phyloP scores from a whole-genome alignment of 2,113 vertebrate genomes.

The Castor canadensis region DNA sequence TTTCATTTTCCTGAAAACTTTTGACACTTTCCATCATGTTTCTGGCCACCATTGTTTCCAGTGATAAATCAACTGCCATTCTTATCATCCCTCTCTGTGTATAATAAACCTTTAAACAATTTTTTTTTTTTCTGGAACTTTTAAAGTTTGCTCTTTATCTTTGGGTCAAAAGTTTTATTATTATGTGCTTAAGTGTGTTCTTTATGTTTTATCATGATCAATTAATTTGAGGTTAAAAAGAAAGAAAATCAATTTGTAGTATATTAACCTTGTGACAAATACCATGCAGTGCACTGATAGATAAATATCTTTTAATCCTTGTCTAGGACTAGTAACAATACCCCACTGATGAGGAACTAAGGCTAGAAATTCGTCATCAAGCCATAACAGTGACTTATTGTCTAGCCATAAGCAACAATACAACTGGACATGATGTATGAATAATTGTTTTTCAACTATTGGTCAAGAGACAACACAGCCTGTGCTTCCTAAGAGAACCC shows the following conservation, averaged over 20 bases:
- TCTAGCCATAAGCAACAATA: background rate
- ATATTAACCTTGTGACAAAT: background rate
- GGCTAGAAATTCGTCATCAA: background rate
- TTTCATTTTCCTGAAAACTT: background rate
- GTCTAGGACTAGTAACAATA: background rate
- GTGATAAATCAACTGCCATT: background rate
- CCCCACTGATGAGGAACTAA: background rate
- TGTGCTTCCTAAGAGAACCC: background rate
- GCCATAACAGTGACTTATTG: background rate
- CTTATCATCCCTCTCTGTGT: background rate
- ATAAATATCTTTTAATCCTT: background rate
- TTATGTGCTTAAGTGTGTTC: background rate
- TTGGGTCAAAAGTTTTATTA: background rate
- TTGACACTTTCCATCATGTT: background rate
- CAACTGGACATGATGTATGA: background rate
- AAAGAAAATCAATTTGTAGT: background rate
- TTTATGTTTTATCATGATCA: background rate
- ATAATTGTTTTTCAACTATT: background rate
- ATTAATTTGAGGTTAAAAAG: background rate
- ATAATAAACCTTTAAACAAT: background rate
- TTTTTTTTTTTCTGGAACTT: background rate
- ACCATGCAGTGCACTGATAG: background rate
- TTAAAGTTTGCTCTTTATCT: background rate
- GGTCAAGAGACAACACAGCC: background rate
- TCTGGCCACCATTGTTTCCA: background rate